Evolutionary conservation across 2,113 vertebrate species (phyloP).

Genomic region (Menidia beryllina): DNA sequence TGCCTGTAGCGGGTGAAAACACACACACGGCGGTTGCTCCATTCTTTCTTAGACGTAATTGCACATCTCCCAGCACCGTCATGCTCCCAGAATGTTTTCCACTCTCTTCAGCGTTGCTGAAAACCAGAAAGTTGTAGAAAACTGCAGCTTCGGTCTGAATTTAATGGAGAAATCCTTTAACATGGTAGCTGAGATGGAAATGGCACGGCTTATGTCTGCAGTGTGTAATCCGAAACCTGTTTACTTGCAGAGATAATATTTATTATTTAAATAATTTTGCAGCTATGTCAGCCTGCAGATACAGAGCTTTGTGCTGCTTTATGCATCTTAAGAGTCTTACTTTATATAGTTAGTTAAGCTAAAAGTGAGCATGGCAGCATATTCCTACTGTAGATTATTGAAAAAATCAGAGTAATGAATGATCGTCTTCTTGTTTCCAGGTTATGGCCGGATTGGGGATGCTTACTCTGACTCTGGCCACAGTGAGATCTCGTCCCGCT

Average conservation of each 20-base stretch:
- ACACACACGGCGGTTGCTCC: conserved; percentile 8
- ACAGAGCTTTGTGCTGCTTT: neutral
- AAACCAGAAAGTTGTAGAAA: conserved; percentile 9
- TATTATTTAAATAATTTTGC: neutral
- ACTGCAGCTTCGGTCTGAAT: conserved; percentile 31
- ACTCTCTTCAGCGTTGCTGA: neutral
- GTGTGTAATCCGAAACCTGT: neutral
- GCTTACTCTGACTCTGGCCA: conserved; percentile 96
- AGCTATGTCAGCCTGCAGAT: neutral
- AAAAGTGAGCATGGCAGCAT: neutral
- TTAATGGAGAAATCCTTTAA: neutral
- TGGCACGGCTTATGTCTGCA: conserved; percentile 6
- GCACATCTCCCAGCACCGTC: neutral
- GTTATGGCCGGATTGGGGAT: conserved; percentile 88
- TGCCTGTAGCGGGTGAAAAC: conserved; percentile 8
- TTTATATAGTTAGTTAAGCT: too few relatives aligned
- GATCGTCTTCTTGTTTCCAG: conserved; percentile 69
- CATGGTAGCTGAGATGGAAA: conserved; percentile 3
- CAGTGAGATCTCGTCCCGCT: conserved; percentile 97
- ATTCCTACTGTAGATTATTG: too few relatives aligned
- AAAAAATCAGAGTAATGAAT: too few relatives aligned
- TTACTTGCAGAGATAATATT: conserved; percentile 10
- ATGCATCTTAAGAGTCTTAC: neutral
- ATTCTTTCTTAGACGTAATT: neutral
- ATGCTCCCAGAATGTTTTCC: neutral